Evolutionary conservation across 1,140 invertebrate genomes (phyloP), one percentile per base, ranked within the genome.

Genomic region (Conus betulinus): DNA sequence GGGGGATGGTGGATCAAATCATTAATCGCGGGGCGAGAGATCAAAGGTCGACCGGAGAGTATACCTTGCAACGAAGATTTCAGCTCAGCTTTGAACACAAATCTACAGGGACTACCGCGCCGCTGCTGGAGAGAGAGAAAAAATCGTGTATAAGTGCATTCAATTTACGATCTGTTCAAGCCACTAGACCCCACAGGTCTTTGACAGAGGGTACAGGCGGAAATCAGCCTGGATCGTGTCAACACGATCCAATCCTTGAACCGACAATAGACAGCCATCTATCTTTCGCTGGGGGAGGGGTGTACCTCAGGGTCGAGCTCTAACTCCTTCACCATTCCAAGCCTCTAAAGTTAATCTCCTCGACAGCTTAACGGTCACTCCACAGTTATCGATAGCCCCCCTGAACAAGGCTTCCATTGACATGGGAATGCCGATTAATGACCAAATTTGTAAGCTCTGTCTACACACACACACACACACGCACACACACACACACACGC

Each of bases 371-470:
- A 39, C 25, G n/a, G n/a, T 78, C 76, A 78, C 76, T 78, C 27
- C 76, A 78, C 25, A 78, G 23, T 39, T 78, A 78, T 78, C 27
- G 76, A 78, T 78, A 78, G 76, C 25, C 76, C n/a, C n/a, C n/a
- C 8, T 60, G n/a, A 25, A 78, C 25, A 39, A 11, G 76, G n/a
- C 76, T 25, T 10, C 76, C n/a, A 78, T 78, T 78, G 76, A 78
- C 76, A 78, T 25, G n/a, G 76, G 39, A 78, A 78, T 78, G 76
- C 76, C 76, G 76, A 78, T 78, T 78, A 78, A 78, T 78, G 76
- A 78, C 76, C 76, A 78, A 78, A 78, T 27, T 78, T 78, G 76
- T 78, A 78, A 78, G 76, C 76, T 78, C 8, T 27, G 76, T 78
- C 8, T 15, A 60, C 57, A 60, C 57, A 60, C 15, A 60, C 8